Evolutionary conservation across 2,797 vertebrate genomes (phyloP), one percentile per base, ranked within the genome.

Genomic region (Naso thynnoides): DNA sequence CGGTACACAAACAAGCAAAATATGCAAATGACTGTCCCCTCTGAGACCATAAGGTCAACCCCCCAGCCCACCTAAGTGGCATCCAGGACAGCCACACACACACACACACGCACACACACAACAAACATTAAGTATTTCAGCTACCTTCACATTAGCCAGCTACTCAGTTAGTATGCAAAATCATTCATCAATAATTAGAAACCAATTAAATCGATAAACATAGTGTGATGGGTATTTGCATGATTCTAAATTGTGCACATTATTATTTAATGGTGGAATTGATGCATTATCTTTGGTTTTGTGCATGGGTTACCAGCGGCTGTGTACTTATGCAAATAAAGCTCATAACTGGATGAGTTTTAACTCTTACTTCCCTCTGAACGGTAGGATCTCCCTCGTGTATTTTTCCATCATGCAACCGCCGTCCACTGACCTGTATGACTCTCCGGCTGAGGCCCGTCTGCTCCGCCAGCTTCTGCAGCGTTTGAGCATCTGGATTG

Each of bases 361-460:
- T 0, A 50, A 11, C 31, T 8, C 1, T 26, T 55, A 16, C 42
- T 13, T 67, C 23, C 70, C 11, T 62, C 8, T 21, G 10, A 62
- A 18, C 14, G 13, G 41, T 0, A 41, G 45, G 9, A 33, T 61
- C 0, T 24, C 33, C 10, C 8, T 33, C 33, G 10, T 33, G 21
- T 31, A 10, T 33, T 18, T 59, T n/a, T 27, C 41, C 38, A 11
- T 14, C 26, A 18, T 56, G 13, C 47, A 11, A 4, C 5, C 6
- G 31, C 13, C 39, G 16, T 8, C 42, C 19, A 64, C 87, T 94
- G 76, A 98, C 98, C 97, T 99, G 98, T 91, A 99, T 99, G 77
- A 99, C 97, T 68, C 97, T 95, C 67, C 97, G 93, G 88, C 97
- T 99, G 83, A 99, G 94, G 76, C 98, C 97, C 27, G 97, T 99